Conservation (phyloP, 1,140 invertebrate species). For the Solen grandis region DNA sequence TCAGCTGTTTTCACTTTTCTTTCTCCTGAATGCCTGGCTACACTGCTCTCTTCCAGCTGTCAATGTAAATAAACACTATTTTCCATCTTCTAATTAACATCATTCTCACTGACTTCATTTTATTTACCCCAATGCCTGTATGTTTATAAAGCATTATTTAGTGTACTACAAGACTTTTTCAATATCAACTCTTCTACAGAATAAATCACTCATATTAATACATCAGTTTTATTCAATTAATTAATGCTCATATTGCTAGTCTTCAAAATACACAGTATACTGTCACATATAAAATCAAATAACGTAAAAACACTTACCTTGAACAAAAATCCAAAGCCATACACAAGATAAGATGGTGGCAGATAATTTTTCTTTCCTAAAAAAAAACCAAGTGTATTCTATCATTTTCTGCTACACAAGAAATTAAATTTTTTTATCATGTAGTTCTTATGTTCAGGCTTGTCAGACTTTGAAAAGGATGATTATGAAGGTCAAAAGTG, state of each 20-base stretch:
- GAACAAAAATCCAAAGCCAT: conserved; percentile 97
- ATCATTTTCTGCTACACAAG: not conserved
- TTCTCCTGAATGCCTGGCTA: conserved; percentile 79
- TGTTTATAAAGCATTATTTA: too few species aligned
- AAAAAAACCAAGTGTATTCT: conserved; percentile 36
- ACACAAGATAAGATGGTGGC: conserved; percentile 93
- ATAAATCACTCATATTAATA: too few species aligned
- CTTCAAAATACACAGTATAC: too few species aligned
- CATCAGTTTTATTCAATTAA: too few species aligned
- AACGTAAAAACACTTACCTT: conserved; percentile 79
- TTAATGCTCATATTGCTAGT: too few species aligned
- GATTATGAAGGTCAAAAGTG: not conserved
- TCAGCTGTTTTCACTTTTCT: conserved; percentile 77
- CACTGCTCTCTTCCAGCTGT: conserved; percentile 79
- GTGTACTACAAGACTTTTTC: too few species aligned
- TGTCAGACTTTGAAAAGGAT: not conserved
- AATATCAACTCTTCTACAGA: too few species aligned
- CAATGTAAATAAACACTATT: conserved; percentile 19
- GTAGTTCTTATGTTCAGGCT: too few species aligned
- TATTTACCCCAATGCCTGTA: too few species aligned
- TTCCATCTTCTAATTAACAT: too few species aligned
- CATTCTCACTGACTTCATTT: too few species aligned
- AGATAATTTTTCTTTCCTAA: conserved; percentile 96
- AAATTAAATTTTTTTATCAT: too few species aligned
- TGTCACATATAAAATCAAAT: not conserved